Evolutionary conservation across 2,888 invertebrate genomes (phyloP).

Genomic region (Drosophila peninsularis): DNA sequence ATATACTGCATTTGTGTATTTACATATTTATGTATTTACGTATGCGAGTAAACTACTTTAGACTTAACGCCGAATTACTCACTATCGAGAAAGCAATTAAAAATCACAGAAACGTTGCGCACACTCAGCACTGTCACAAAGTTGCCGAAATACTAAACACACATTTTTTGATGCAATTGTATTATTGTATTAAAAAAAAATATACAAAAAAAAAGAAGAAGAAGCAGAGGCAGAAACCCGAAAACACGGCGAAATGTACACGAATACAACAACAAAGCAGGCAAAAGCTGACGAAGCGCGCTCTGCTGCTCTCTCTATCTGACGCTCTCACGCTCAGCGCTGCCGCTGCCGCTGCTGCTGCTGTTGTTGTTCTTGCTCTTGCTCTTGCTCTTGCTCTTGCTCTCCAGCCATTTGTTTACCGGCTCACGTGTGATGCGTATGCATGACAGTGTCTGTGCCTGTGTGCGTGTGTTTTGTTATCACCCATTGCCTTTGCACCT

Average conservation of each 20-base stretch:
- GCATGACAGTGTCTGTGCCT: constrained; percentile 3
- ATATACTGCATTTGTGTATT: constrained; percentile 2
- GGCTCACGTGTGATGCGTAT: constrained; percentile 54
- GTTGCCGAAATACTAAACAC: constrained; percentile 78
- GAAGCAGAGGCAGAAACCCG: constrained; percentile 42
- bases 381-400: constrained; percentile 4
- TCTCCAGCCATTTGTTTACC: constrained; percentile 63
- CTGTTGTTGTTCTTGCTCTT: neutral
- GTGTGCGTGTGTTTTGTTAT: constrained; percentile 48
- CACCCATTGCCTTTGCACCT: constrained; percentile 63
- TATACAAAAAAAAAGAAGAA: constrained; percentile 29
- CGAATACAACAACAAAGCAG: constrained; percentile 45
- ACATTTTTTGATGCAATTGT: constrained; percentile 77
- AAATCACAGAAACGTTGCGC: constrained; percentile 65
- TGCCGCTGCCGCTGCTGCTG: neutral
- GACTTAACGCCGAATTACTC: constrained; percentile 31
- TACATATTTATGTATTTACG: neutral
- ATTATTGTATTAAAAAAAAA: constrained; percentile 56
- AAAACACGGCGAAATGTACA: constrained; percentile 49
- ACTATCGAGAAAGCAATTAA: constrained; percentile 29
- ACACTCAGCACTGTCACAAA: constrained; percentile 73
- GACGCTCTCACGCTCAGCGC: constrained; percentile 33
- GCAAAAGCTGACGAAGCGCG: constrained; percentile 42
- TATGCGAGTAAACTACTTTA: constrained; percentile 1
- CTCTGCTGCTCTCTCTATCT: constrained; percentile 37